phyloP scores from a whole-genome alignment of 1,140 invertebrate genomes.

The Myzus persicae region DNA sequence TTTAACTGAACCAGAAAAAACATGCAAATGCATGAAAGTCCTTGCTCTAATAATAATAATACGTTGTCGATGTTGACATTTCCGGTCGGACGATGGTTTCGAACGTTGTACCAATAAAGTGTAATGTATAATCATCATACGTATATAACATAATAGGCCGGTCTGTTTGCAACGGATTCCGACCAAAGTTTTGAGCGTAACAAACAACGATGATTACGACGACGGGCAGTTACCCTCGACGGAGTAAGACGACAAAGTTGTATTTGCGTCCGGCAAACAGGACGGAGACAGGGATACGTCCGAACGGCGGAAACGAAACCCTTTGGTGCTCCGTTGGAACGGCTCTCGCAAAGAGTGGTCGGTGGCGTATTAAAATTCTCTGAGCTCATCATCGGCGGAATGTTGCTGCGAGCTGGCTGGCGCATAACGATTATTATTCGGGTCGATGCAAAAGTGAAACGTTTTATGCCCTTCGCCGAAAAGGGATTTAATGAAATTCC shows the following conservation, averaged over 20 bases:
- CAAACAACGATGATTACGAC: neutral
- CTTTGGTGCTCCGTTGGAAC: neutral
- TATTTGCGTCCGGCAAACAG: neutral
- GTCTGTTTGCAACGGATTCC: neutral
- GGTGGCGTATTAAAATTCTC: neutral
- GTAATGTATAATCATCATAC: too few relatives aligned
- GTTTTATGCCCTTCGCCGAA: neutral
- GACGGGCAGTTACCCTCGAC: neutral
- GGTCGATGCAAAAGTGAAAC: constrained; percentile 13
- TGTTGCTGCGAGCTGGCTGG: neutral
- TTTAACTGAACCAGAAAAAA: too few relatives aligned
- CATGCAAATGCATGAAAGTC: too few relatives aligned
- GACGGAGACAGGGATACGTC: neutral
- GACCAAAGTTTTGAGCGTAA: neutral
- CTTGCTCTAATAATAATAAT: too few relatives aligned
- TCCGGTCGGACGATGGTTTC: neutral
- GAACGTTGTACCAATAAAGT: neutral
- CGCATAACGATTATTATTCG: neutral
- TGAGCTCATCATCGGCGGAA: constrained; percentile 23
- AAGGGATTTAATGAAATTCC: constrained; percentile 46
- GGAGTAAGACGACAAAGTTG: neutral
- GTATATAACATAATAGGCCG: too few relatives aligned
- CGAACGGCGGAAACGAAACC: neutral
- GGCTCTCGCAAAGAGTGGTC: neutral
- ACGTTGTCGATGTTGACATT: neutral